These are phyloP conservation scores for Phengaris alcon DNA, from an alignment of 2,888 invertebrate genomes.

Conservation along the genomic window DNA sequence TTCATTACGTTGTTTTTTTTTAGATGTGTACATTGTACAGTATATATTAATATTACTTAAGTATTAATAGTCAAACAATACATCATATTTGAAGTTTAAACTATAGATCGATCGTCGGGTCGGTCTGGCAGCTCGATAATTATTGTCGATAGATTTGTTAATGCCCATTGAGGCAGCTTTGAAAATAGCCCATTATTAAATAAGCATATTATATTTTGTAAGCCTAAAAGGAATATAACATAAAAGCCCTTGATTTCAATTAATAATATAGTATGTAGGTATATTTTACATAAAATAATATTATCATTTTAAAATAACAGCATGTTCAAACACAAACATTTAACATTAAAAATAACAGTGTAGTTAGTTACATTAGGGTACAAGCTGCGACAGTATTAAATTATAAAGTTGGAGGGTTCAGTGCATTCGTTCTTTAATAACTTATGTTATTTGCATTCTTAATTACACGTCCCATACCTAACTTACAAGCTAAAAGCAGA, in stretches of 20 bases:
- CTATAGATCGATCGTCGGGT: too few relatives aligned
- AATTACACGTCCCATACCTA: constrained; percentile 20
- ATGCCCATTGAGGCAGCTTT: too few relatives aligned
- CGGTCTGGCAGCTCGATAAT: too few relatives aligned
- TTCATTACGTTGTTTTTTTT: constrained; percentile 1
- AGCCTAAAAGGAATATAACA: too few relatives aligned
- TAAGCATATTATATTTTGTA: too few relatives aligned
- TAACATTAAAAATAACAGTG: not conserved
- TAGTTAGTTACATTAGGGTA: not conserved
- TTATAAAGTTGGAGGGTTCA: constrained; percentile 21
- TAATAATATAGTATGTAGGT: not conserved
- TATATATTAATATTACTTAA: too few relatives aligned
- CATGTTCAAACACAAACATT: not conserved
- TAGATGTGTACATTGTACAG: not conserved
- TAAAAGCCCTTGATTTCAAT: not conserved
- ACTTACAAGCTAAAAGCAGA: constrained; percentile 3
- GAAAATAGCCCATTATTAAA: too few relatives aligned
- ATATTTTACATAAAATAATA: not conserved
- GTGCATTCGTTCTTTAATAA: constrained; percentile 18
- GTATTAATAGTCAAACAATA: too few relatives aligned
- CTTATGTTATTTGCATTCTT: constrained; percentile 19
- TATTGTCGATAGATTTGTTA: too few relatives aligned
- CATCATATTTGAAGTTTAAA: too few relatives aligned
- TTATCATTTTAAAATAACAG: not conserved
- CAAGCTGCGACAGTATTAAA: constrained; percentile 20